Base-by-base conservation (phyloP, 2,113 vertebrate genomes). In the Vidua macroura region DNA sequence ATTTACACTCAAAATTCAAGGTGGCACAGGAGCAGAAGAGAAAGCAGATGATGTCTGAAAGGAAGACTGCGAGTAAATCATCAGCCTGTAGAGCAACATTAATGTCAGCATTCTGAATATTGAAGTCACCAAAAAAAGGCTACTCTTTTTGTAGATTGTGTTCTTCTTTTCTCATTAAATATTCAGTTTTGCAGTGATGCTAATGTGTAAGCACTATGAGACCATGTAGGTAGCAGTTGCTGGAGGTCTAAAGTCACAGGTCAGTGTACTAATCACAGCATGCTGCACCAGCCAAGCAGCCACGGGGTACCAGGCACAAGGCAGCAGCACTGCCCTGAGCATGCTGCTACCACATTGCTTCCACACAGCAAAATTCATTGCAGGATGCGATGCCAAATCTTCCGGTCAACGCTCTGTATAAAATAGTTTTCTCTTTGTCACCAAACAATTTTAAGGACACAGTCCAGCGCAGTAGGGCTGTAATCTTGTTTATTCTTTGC, bases 401-500 rank as follows among this genome's bases (percentile, higher is more conserved):
- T 49, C 69, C 25, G 39, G 56, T 72, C 3, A 6, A 5, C 16
- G 15, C 10, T 2, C 33, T 11, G 25, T 4, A 4, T 4, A 4
- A 5, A 52, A 30, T 1, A 31, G 52, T 82, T 70, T 60, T 43
- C 43, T 85, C 49, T 68, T 51, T 67, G 22, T 89, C 56, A 15
- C 55, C 15, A 27, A 73, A 56, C 18, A 5, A 8, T 81, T 86
- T 68, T 79, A 77, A 78, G 49, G 46, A 59, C 23, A 60, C 31
- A 27, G 52, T 17, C 28, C 11, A 18, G 68, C 6, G 5, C 59
- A 59, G 88, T 58, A 66, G 83, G 83, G 39, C 73, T 84, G 46
- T 96, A 81, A 62, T 85, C 63, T 73, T 96, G 90, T 92, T 97
- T 95, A 73, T 91, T 95, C 85, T 95, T 74, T 37, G 52, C 94